A percentile compares a stretch with the other conserved stretches of the same genome.
These are phyloP conservation scores for Lasiurus cinereus DNA, from an alignment of 2,113 vertebrate species.

Conservation along the genomic window DNA sequence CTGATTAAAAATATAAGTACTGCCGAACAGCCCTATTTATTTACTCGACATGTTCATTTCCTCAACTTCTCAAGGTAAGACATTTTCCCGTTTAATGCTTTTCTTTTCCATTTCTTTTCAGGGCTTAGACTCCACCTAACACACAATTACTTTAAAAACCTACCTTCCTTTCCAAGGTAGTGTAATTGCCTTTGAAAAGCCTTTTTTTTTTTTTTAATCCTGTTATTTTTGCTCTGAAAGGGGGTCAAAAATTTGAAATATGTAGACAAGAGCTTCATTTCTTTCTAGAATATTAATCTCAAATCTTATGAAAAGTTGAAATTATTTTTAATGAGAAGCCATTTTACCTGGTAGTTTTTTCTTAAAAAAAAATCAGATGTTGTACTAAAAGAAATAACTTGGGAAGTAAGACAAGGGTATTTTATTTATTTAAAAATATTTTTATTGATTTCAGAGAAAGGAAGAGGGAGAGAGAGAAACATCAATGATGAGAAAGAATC, in stretches of 20 bases:
- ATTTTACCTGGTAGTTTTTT: not conserved
- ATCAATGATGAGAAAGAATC: too few species aligned
- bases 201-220: constrained; percentile 37
- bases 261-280: constrained; percentile 49
- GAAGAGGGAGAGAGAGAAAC: too few species aligned
- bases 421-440: too few species aligned
- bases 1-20: constrained; percentile 98
- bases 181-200: constrained; percentile 7
- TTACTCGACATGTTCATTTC: constrained; percentile 98
- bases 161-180: constrained; percentile 31
- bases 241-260: constrained; percentile 38
- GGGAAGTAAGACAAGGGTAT: not conserved
- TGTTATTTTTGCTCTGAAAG: not conserved
- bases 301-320: constrained; percentile 44
- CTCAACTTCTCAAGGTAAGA: constrained; percentile 99
- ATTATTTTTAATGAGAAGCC: constrained; percentile 34
- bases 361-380: not conserved
- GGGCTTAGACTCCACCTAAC: not conserved
- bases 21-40: constrained; percentile 97
- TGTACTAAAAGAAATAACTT: constrained; percentile 24
- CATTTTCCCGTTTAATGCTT: constrained; percentile 60
- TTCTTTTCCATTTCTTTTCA: constrained; percentile 45
- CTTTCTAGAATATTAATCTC: constrained; percentile 26
- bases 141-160: not conserved
- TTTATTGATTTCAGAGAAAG: too few species aligned